phyloP scores from a whole-genome alignment of 2,797 vertebrate genomes.

The Gymnoscopelus microlampas region DNA sequence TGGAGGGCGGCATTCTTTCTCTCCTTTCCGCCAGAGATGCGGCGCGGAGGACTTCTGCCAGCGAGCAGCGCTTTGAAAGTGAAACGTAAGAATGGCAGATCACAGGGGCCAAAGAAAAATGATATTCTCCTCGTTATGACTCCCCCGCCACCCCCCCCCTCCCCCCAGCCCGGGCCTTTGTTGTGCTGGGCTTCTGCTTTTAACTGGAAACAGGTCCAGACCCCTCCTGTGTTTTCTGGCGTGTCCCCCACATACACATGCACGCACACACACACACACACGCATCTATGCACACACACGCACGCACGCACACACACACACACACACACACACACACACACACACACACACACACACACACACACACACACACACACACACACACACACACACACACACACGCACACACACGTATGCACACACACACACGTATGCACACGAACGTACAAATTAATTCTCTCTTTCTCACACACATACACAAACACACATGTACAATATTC shows the following conservation, averaged over 20 bases:
- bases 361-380: constrained; percentile 14
- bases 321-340: constrained; percentile 15
- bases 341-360: constrained; percentile 14
- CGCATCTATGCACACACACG: constrained; percentile 18
- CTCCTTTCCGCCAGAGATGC: constrained; percentile 79
- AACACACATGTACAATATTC: background rate
- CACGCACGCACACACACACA: constrained; percentile 26
- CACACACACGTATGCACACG: too few species aligned
- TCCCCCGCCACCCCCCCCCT: constrained; percentile 60
- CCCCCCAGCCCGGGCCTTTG: constrained; percentile 82
- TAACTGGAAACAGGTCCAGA: constrained; percentile 92
- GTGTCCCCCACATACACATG: constrained; percentile 22
- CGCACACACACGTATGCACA: too few species aligned
- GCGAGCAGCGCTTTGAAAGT: constrained; percentile 89
- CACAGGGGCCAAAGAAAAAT: constrained; percentile 93
- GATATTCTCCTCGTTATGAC: constrained; percentile 85
- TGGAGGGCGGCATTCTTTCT: constrained; percentile 63
- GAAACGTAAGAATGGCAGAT: constrained; percentile 90
- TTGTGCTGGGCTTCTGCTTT: constrained; percentile 87
- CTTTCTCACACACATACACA: background rate
- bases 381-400: constrained; percentile 1
- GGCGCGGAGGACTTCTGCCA: constrained; percentile 81
- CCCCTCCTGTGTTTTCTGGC: constrained; percentile 79
- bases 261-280: constrained; percentile 25
- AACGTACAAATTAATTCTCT: background rate